Base-by-base conservation (phyloP, 1,140 invertebrate species). In the Drosophila parvula region DNA sequence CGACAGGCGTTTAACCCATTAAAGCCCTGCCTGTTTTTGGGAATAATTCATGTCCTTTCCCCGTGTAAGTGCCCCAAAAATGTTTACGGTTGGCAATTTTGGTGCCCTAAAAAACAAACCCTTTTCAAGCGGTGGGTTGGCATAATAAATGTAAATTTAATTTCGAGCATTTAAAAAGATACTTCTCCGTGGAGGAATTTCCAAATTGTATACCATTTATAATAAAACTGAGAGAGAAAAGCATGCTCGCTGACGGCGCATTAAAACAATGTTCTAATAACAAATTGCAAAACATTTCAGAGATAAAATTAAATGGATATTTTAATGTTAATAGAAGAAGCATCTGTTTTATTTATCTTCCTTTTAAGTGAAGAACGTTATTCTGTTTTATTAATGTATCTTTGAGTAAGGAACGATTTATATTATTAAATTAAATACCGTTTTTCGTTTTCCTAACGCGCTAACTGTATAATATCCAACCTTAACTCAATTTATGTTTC, bases 61-160 rank as follows among this genome's bases (percentile, higher is more conserved):
- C 30, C 47, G 38, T 34, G 63, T 47, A 65, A 65, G 59, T 65
- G 43, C 58, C 59, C 60, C 45, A 63, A 65, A 65, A 63, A 65
- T 63, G 63, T 65, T 65, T 65, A 63, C 63, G 58, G 58, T 44
- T 64, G 59, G 28, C 64, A 68, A 68, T 41, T 41, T 65, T 68
- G 30, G 41, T 11, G 63, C 62, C 16, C 22, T 22, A 22, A 22
- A 18, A 40, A 62, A 18, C 22, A 30, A 45, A 36, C 43, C 43
- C 32, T 45, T 65, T 65, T 65, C 10, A 34, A 18, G 32, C 12
- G 43, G 43, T 22, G 57, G 41, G 12, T n/a, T 14, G 40, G 18
- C 22, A 65, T 65, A 65, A 65, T 65, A 65, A 65, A 65, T 65
- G 63, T 47, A 47, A 27, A 65, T 65, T 63, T 63, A 38, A 65